These are phyloP conservation scores for Synergus japonicus DNA, from an alignment of 2,888 invertebrate species.

Conservation along the genomic window DNA sequence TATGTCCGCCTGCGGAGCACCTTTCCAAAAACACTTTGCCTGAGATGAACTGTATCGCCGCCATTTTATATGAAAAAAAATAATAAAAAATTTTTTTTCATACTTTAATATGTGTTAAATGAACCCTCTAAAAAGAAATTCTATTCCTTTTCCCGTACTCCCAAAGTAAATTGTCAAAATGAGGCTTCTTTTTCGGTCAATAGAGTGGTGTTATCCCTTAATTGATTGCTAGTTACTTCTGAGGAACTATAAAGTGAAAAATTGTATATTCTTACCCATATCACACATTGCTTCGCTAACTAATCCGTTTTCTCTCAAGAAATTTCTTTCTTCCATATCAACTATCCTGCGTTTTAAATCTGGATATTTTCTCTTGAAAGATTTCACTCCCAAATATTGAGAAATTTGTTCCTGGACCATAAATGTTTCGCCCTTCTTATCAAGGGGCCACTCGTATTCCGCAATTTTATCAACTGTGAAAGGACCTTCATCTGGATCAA, in stretches of 20 bases:
- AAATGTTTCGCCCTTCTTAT: constrained; percentile 85
- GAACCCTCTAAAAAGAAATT: too few relatives aligned
- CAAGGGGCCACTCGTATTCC: constrained; percentile 95
- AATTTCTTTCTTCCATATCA: constrained; percentile 94
- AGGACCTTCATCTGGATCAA: constrained; percentile 77
- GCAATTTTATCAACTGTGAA: constrained; percentile 93
- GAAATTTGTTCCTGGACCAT: constrained; percentile 98
- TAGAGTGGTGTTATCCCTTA: too few relatives aligned
- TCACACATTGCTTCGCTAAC: constrained; percentile 96
- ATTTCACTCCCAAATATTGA: constrained; percentile 95
- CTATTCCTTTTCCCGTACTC: too few relatives aligned
- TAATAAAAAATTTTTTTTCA: too few relatives aligned
- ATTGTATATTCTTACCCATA: constrained; percentile 81
- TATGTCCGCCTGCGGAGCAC: too few relatives aligned
- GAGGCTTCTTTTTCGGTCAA: too few relatives aligned
- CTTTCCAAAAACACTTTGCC: too few relatives aligned
- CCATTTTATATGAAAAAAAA: too few relatives aligned
- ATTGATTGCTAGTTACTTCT: too few relatives aligned
- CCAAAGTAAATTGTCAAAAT: too few relatives aligned
- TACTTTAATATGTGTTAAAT: too few relatives aligned
- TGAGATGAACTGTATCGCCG: too few relatives aligned
- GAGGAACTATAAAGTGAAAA: constrained; percentile 4
- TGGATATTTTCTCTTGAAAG: constrained; percentile 97
- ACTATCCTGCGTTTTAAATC: constrained; percentile 90
- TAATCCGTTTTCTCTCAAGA: constrained; percentile 88